Conservation (phyloP, 2,113 vertebrate genomes). For the Pseudorasbora parva region DNA sequence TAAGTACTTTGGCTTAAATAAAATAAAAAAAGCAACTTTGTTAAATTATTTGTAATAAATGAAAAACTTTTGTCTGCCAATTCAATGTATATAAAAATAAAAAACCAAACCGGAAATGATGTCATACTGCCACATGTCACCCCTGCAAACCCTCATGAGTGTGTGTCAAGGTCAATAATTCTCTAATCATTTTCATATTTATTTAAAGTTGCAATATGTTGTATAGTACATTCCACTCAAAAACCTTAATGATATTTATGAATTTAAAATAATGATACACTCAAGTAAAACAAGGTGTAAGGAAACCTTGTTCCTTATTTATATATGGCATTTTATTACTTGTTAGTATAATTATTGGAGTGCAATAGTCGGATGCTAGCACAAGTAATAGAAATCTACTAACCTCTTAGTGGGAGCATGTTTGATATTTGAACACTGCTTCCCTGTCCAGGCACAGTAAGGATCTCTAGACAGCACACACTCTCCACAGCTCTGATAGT, state of each 20-base stretch:
- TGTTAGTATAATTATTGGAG: background rate
- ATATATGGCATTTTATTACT: background rate
- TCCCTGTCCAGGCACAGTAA: slow-evolving; percentile 88
- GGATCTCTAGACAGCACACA: slow-evolving; percentile 93
- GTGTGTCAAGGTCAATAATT: background rate
- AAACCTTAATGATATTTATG: background rate
- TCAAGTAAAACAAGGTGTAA: background rate
- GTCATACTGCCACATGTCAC: background rate
- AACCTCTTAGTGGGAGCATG: slow-evolving; percentile 67
- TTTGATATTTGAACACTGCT: slow-evolving; percentile 75
- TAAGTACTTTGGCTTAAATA: background rate
- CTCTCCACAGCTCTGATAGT: slow-evolving; percentile 91
- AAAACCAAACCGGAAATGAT: background rate
- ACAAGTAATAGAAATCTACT: slow-evolving; percentile 29
- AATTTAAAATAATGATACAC: background rate
- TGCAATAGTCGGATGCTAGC: background rate
- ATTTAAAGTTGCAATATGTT: background rate
- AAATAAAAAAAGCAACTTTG: background rate
- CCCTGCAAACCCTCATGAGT: background rate
- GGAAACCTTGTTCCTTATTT: background rate
- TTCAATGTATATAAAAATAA: background rate
- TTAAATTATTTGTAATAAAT: background rate
- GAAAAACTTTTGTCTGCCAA: no score
- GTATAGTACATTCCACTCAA: background rate
- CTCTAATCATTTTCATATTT: background rate